phyloP scores from a whole-genome alignment of 2,113 vertebrate genomes.

The Paracanthobrama guichenoti region DNA sequence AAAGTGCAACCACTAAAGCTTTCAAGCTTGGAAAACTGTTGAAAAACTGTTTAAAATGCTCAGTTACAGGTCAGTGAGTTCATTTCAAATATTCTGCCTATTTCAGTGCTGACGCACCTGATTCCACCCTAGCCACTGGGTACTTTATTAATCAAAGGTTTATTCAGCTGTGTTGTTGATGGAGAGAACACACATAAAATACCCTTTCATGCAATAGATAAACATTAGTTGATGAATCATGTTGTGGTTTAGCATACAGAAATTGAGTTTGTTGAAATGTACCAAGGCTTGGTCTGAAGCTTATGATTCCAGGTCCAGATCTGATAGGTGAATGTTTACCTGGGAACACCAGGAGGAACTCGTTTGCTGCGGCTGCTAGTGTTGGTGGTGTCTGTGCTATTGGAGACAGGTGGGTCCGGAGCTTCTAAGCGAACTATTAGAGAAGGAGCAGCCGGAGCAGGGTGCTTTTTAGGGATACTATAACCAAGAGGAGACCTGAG shows the following conservation, averaged over 20 bases:
- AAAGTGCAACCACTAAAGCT: neutral
- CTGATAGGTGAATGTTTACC: conserved; percentile 72
- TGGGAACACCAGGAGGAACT: conserved; percentile 81
- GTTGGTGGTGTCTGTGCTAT: conserved; percentile 69
- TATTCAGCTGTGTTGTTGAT: conserved; percentile 55
- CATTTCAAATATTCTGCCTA: conserved; percentile 23
- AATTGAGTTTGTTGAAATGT: neutral
- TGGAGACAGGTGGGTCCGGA: conserved; percentile 61
- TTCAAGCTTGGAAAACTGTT: conserved; percentile 6
- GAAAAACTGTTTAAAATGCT: conserved; percentile 2
- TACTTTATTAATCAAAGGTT: conserved; percentile 49
- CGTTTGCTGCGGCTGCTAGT: conserved; percentile 73
- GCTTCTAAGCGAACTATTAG: conserved; percentile 69
- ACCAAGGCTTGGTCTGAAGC: neutral
- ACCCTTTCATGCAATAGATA: conserved; percentile 9
- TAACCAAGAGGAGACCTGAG: conserved; percentile 76
- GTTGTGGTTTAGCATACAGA: neutral
- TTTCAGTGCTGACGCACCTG: conserved; percentile 28
- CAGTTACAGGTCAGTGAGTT: conserved; percentile 38
- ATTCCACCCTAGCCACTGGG: conserved; percentile 34
- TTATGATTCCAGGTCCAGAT: neutral
- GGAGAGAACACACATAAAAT: conserved; percentile 36
- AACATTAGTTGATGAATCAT: conserved; percentile 5
- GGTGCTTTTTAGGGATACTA: conserved; percentile 73
- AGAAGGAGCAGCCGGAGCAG: conserved; percentile 75